Evolutionary conservation across 2,888 invertebrate species (phyloP), one percentile per base, ranked within the genome.

Genomic region (Hemicrepidius hirtus): DNA sequence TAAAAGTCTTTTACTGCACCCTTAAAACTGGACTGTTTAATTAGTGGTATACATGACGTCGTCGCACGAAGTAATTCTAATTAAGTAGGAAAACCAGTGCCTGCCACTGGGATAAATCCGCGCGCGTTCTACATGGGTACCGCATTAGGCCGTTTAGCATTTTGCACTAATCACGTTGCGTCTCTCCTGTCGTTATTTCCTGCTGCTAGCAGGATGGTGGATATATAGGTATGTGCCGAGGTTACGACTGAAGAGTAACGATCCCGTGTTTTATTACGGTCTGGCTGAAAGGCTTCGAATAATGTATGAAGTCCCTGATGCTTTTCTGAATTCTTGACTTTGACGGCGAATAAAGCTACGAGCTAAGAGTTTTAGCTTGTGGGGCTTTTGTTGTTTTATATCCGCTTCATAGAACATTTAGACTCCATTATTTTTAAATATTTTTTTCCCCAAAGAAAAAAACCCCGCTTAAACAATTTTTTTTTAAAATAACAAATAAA

Each of bases 41-140:
- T 66, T 66, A 66, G 35, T n/a, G 50, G 53, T 66, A 46, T 66
- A 57, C 50, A 66, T 57, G 66, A 57, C 55, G 28, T 28, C 41
- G 62, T 41, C 28, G 35, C 24, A 35, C 35, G 21, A 21, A 53
- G 55, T 66, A 41, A 66, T 66, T 66, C 40, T 66, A 66, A 66
- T 66, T 55, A 66, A 66, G 55, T 32, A 53, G 28, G 28, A 24
- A 59, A 59, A 32, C 59, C 59, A 37, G 18, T 5, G 32, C 59
- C 59, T 40, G 12, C 37, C 55, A 49, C 13, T 13, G 21, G 55
- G 55, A 12, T 55, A 55, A 59, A 59, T 59, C 59, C 35, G 59
- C 16, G 59, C 16, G 59, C 59, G 37, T 59, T 24, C 53, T 59
- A 59, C 59, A 59, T 16, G 59, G 59, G 59, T 59, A 59, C 18